Percentiles rank a stretch among this genome's conserved stretches.
phyloP scores from a whole-genome alignment of 2,113 vertebrate genomes.

The Lynx canadensis region DNA sequence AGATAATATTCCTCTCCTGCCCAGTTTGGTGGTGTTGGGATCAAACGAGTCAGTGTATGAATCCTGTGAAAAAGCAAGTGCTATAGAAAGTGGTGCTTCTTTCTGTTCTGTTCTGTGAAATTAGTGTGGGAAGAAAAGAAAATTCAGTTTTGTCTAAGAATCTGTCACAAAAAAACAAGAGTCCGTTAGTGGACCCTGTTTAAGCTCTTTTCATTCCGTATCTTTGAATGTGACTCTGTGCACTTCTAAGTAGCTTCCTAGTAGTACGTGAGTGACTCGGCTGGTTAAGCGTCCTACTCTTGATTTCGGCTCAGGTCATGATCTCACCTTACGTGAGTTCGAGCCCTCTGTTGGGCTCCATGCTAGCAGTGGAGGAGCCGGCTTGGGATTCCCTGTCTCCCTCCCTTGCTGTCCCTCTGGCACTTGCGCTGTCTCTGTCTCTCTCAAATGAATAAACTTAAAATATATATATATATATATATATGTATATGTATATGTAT shows the following conservation, averaged over 20 bases:
- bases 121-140: constrained; percentile 7
- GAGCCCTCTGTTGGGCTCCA: no score
- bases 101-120: constrained; percentile 20
- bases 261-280: not conserved
- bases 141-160: not conserved
- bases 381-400: no score
- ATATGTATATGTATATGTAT: no score
- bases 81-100: not conserved
- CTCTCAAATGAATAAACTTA: no score
- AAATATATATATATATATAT: no score
- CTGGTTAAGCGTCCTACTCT: no score
- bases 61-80: constrained; percentile 31
- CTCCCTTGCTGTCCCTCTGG: no score
- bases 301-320: no score
- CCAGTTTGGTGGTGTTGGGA: not conserved
- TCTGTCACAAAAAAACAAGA: not conserved
- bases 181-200: not conserved
- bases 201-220: not conserved
- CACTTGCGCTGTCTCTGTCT: no score
- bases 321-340: no score
- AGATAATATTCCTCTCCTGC: not conserved
- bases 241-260: not conserved
- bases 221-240: not conserved
- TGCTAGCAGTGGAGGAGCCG: no score
- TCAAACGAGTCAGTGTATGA: not conserved